These are phyloP conservation scores for Chelonus formosanus DNA, from an alignment of 2,888 invertebrate genomes.

Conservation along the genomic window DNA sequence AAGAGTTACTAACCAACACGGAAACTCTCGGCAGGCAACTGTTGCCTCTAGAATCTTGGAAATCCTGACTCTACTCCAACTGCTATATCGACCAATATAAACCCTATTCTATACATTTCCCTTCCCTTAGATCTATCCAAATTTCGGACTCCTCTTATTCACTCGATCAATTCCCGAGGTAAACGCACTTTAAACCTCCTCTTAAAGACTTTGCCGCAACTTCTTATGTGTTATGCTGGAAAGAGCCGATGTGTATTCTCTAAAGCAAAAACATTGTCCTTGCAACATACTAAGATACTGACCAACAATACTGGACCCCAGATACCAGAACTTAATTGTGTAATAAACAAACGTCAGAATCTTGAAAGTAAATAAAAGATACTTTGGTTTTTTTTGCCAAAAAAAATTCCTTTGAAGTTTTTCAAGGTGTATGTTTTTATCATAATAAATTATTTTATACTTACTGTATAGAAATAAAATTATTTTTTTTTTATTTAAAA, in stretches of 20 bases:
- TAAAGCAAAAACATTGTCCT: conserved; percentile 52
- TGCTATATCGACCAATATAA: background rate
- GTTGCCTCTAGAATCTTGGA: background rate
- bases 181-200: background rate
- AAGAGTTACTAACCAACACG: conserved; percentile 59
- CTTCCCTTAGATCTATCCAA: background rate
- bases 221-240: conserved; percentile 34
- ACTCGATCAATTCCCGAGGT: background rate
- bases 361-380: too few species aligned
- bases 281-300: conserved; percentile 54
- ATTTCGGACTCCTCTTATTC: background rate
- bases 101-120: background rate
- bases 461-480: too few species aligned
- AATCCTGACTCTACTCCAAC: background rate
- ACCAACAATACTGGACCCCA: conserved; percentile 41
- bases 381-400: too few species aligned
- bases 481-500: too few species aligned
- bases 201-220: conserved; percentile 30
- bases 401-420: too few species aligned
- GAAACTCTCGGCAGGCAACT: conserved; percentile 51
- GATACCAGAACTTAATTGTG: background rate
- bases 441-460: too few species aligned
- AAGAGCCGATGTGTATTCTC: conserved; percentile 39
- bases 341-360: too few species aligned
- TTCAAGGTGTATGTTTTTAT: too few species aligned